phyloP scores from a whole-genome alignment of 2,888 invertebrate species.

The Euzophera pinguis region DNA sequence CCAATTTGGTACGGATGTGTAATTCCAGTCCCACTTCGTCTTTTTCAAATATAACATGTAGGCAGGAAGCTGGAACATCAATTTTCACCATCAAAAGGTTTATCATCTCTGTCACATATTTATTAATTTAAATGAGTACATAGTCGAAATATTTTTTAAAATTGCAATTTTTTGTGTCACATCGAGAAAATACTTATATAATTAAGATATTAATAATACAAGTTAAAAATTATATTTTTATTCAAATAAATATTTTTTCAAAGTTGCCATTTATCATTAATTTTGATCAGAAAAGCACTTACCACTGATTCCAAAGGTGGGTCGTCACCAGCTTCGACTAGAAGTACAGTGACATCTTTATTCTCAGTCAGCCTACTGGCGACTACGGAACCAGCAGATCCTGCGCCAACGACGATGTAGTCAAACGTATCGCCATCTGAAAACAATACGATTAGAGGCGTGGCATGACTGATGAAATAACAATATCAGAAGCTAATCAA shows the following conservation, averaged over 20 bases:
- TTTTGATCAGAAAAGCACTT: slow-evolving; percentile 8
- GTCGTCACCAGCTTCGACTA: slow-evolving; percentile 31
- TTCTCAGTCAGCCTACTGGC: slow-evolving; percentile 26
- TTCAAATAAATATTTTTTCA: neutral
- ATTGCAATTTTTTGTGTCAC: no score
- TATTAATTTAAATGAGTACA: no score
- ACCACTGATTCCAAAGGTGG: slow-evolving; percentile 26
- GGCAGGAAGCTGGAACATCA: slow-evolving; percentile 29
- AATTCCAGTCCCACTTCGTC: slow-evolving; percentile 30
- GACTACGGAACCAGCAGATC: slow-evolving; percentile 35
- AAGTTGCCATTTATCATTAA: neutral
- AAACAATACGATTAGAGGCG: no score
- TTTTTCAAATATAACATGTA: slow-evolving; percentile 18
- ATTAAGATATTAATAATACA: no score
- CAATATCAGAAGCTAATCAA: no score
- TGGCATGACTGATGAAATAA: no score
- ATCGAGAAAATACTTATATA: no score
- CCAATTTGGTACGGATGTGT: slow-evolving; percentile 21
- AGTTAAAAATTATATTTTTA: no score
- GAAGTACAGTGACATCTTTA: slow-evolving; percentile 20
- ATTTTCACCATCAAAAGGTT: no score
- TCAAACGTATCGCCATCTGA: slow-evolving; percentile 32
- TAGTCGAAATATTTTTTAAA: no score
- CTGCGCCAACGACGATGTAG: slow-evolving; percentile 39
- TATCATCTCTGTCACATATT: no score